A percentile compares a stretch with the other conserved stretches of the same genome.
These are phyloP conservation scores for Syngnathus acus DNA, from an alignment of 2,797 vertebrate species.

Conservation along the genomic window DNA sequence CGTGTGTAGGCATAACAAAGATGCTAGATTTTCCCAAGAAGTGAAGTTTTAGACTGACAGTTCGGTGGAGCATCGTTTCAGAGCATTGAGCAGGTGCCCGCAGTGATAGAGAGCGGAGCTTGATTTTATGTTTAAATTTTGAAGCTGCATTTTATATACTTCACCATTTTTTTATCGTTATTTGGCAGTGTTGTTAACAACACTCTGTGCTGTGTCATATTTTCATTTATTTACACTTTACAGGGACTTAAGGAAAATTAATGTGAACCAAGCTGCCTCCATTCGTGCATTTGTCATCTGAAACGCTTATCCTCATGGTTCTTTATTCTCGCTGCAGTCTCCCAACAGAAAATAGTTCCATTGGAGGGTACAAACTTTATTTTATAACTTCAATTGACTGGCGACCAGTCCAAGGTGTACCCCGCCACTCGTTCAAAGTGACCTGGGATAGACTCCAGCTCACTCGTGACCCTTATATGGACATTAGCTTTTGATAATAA, in stretches of 20 bases:
- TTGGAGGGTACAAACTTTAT: background rate
- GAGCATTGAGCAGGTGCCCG: background rate
- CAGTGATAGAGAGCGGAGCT: background rate
- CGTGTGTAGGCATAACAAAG: too few relatives aligned
- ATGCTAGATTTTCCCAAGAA: background rate
- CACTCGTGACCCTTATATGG: background rate
- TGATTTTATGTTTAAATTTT: background rate
- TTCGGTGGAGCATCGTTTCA: background rate
- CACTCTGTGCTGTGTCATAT: background rate
- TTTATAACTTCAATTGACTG: background rate
- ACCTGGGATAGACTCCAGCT: background rate
- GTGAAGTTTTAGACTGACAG: background rate
- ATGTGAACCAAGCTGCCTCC: slow-evolving; percentile 12
- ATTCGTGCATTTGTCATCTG: too few relatives aligned
- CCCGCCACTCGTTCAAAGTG: background rate
- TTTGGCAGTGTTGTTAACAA: background rate
- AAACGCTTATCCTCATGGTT: slow-evolving; percentile 1
- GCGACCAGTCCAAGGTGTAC: background rate
- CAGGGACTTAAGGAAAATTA: slow-evolving; percentile 13
- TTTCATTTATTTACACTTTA: background rate
- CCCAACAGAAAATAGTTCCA: background rate
- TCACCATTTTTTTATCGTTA: background rate
- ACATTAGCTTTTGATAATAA: background rate
- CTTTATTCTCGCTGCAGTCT: background rate
- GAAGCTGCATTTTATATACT: background rate